phyloP scores from a whole-genome alignment of 2,888 invertebrate species.

The Pandemis corylana region DNA sequence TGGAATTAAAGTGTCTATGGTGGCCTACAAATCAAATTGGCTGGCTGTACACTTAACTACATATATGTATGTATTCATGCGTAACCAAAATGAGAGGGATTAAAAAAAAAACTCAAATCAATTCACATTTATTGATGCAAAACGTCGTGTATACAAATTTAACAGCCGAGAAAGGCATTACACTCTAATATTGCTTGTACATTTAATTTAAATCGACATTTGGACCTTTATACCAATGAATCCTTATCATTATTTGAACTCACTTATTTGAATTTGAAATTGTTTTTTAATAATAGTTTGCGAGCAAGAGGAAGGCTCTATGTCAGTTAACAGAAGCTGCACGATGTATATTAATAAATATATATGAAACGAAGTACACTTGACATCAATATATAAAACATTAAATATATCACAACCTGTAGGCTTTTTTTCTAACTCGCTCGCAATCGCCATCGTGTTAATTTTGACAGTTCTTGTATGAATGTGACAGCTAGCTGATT shows the following conservation, averaged over 20 bases:
- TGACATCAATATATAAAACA: too few species aligned
- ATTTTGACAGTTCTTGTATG: too few species aligned
- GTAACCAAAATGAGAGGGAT: not conserved
- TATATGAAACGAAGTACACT: too few species aligned
- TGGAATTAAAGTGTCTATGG: too few species aligned
- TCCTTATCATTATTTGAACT: not conserved
- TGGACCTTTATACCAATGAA: not conserved
- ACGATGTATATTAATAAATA: too few species aligned
- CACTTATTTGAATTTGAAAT: not conserved
- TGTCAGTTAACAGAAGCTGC: too few species aligned
- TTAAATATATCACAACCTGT: too few species aligned
- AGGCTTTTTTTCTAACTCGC: too few species aligned
- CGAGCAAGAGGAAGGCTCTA: too few species aligned
- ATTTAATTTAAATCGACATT: constrained; percentile 6
- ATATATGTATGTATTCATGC: not conserved
- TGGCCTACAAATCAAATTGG: not conserved
- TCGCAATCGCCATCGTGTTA: too few species aligned
- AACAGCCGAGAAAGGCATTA: constrained; percentile 20
- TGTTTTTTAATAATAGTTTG: too few species aligned
- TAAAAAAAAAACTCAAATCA: constrained; percentile 16
- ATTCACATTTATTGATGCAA: constrained; percentile 33
- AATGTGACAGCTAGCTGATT: too few species aligned
- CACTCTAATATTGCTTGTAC: constrained; percentile 35
- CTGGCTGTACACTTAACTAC: not conserved
- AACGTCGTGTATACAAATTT: constrained; percentile 6